These are phyloP conservation scores for Meloidogyne chitwoodi DNA, from an alignment of 1,140 invertebrate genomes.

Conservation along the genomic window DNA sequence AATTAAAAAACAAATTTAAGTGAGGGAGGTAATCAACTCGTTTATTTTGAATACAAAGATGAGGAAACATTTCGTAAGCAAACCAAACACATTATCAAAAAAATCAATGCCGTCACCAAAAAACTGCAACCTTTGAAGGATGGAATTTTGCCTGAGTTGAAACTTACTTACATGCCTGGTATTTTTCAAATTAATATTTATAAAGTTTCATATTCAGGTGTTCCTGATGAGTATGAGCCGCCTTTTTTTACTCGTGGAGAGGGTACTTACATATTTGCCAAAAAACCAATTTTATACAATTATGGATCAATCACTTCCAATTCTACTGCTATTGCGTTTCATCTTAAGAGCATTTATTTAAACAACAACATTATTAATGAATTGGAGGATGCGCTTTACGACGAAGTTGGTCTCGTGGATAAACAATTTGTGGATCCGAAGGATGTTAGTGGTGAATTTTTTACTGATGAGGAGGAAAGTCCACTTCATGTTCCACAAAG, in stretches of 20 bases:
- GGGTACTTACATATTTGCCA: conserved; percentile 12
- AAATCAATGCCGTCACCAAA: conserved; percentile 7
- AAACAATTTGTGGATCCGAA: background rate
- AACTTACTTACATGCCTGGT: conserved; percentile 14
- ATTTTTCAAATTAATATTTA: background rate
- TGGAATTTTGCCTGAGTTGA: background rate
- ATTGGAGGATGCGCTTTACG: conserved; percentile 10
- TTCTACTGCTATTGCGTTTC: conserved; percentile 1
- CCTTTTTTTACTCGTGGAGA: background rate
- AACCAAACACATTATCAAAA: conserved; percentile 17
- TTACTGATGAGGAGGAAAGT: background rate
- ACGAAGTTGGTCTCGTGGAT: background rate
- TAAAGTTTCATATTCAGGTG: background rate
- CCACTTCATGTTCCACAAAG: background rate
- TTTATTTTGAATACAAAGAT: conserved; percentile 24
- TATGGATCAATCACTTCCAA: conserved; percentile 14
- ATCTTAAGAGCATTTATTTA: conserved; percentile 16
- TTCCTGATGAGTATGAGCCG: conserved; percentile 23
- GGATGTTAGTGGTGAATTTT: conserved; percentile 1
- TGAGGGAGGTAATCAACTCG: conserved; percentile 13
- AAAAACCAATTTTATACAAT: background rate
- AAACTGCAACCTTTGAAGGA: background rate
- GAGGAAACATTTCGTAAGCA: conserved; percentile 19
- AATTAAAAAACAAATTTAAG: conserved; percentile 2
- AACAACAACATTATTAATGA: background rate